A percentile compares a stretch with the other conserved stretches of the same genome.
phyloP scores from a whole-genome alignment of 1,140 invertebrate genomes.

The Platorchestia sp. region DNA sequence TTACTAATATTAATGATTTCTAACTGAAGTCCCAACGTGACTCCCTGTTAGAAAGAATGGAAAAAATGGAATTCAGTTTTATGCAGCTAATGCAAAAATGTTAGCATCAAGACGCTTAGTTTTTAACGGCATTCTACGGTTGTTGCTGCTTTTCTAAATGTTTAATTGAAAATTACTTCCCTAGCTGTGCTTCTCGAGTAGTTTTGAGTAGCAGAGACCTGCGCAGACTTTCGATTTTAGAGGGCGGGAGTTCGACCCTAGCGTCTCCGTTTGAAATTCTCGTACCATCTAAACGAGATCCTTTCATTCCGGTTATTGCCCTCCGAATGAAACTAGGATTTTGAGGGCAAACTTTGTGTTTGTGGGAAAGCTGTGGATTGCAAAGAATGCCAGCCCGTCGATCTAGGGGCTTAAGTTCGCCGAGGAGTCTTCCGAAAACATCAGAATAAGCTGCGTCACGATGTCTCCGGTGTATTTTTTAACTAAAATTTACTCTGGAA shows the following conservation, averaged over 20 bases:
- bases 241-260: not conserved
- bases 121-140: no score
- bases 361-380: conserved; percentile 18
- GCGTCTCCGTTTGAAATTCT: conserved; percentile 6
- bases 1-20: no score
- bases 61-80: no score
- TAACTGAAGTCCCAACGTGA: no score
- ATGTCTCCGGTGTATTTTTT: not conserved
- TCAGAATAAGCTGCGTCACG: not conserved
- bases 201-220: not conserved
- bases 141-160: no score
- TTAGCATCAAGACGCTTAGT: no score
- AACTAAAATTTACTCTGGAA: not conserved
- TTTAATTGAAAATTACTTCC: not conserved
- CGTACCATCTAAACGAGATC: conserved; percentile 33
- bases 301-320: conserved; percentile 39
- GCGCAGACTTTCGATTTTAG: not conserved
- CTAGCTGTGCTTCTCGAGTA: not conserved
- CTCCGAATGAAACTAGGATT: conserved; percentile 27
- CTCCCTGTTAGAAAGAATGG: no score
- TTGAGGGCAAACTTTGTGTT: conserved; percentile 20
- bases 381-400: not conserved
- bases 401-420: not conserved
- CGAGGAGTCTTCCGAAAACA: not conserved
- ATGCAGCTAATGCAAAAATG: no score